Conservation (phyloP, 2,113 vertebrate genomes). For the Lepus timidus region DNA sequence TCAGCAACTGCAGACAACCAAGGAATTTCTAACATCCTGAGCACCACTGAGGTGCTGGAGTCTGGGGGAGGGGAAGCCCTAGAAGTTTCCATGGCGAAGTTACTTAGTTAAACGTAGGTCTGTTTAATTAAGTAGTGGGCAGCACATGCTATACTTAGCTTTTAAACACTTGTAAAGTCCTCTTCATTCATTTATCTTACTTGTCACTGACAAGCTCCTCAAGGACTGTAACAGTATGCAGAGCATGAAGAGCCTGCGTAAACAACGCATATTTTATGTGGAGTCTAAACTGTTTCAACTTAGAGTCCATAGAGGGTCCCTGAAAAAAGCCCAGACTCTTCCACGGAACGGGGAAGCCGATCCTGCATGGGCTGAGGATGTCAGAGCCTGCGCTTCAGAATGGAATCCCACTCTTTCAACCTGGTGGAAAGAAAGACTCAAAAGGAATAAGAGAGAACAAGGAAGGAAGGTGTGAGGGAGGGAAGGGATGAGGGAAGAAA, state of each 20-base stretch:
- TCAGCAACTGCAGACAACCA: neutral
- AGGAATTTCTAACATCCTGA: slow-evolving; percentile 72
- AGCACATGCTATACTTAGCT: slow-evolving; percentile 76
- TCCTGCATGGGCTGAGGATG: slow-evolving; percentile 28
- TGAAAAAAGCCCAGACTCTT: neutral
- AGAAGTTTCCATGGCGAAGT: slow-evolving; percentile 62
- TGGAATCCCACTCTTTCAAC: slow-evolving; percentile 8
- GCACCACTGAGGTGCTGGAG: neutral
- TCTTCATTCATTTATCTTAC: slow-evolving; percentile 83
- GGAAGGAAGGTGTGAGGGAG: too few species aligned
- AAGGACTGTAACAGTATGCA: slow-evolving; percentile 77
- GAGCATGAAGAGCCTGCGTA: slow-evolving; percentile 74
- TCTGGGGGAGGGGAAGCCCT: neutral
- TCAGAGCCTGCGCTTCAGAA: slow-evolving; percentile 47
- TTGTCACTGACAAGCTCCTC: slow-evolving; percentile 79
- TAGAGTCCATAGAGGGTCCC: slow-evolving; percentile 40
- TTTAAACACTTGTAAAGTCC: slow-evolving; percentile 79
- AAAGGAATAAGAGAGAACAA: neutral
- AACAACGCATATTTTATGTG: slow-evolving; percentile 76
- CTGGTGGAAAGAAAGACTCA: neutral
- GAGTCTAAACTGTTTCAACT: slow-evolving; percentile 74
- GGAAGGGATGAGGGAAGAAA: too few species aligned
- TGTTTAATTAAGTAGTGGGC: slow-evolving; percentile 78
- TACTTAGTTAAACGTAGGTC: slow-evolving; percentile 68
- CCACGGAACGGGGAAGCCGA: slow-evolving; percentile 12